Percentiles rank a stretch among this genome's conserved stretches.
phyloP scores from a whole-genome alignment of 2,888 invertebrate genomes.

The Yponomeuta plumbellus region DNA sequence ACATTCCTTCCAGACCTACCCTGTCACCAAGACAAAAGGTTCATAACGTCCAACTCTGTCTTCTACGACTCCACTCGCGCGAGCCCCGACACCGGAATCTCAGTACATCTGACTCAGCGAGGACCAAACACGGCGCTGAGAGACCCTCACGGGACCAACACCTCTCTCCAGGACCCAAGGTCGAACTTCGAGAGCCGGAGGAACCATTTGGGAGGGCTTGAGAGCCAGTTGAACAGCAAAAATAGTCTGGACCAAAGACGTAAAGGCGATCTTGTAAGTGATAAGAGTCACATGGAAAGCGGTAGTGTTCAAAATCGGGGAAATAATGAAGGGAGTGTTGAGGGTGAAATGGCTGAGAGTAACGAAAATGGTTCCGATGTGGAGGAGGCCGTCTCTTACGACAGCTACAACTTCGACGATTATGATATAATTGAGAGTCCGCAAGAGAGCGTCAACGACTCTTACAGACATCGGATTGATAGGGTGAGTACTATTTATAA shows the following conservation, averaged over 20 bases:
- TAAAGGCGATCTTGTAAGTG: neutral
- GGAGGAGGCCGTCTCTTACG: slow-evolving; percentile 55
- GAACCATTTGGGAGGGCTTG: neutral
- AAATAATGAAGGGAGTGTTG: slow-evolving; percentile 19
- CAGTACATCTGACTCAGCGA: neutral
- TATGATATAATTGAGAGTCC: slow-evolving; percentile 58
- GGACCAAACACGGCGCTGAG: neutral
- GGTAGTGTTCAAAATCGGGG: neutral
- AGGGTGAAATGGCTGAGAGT: neutral
- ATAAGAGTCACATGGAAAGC: neutral
- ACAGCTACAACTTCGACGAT: slow-evolving; percentile 58
- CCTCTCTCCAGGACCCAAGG: neutral
- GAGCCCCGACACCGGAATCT: slow-evolving; percentile 24
- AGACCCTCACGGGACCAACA: neutral
- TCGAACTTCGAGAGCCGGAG: neutral
- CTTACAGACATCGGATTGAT: slow-evolving; percentile 24
- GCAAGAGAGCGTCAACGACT: slow-evolving; percentile 44
- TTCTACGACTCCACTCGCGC: slow-evolving; percentile 44
- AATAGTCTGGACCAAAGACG: neutral
- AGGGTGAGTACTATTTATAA: too few relatives aligned
- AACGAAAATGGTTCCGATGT: slow-evolving; percentile 36
- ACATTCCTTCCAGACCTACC: slow-evolving; percentile 49
- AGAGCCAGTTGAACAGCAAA: neutral
- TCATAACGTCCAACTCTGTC: slow-evolving; percentile 47
- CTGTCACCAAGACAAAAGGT: slow-evolving; percentile 59